These are phyloP conservation scores for Bostrychus sinensis DNA, from an alignment of 2,113 vertebrate species.

Conservation along the genomic window DNA sequence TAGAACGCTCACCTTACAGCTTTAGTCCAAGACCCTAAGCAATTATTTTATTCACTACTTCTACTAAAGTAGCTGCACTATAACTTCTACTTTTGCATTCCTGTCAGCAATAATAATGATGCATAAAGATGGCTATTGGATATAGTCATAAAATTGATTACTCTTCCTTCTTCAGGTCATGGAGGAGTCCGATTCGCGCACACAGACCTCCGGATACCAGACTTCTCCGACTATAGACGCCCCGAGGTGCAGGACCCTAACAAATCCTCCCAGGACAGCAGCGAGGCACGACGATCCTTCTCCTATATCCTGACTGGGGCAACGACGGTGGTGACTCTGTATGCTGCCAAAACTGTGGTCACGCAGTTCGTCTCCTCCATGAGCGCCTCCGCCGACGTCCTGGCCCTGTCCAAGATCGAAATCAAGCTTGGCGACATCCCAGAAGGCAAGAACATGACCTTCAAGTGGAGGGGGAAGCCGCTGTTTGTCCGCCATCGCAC, in stretches of 20 bases:
- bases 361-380: constrained; percentile 89
- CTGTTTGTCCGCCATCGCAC: constrained; percentile 92
- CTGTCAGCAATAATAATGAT: too few relatives aligned
- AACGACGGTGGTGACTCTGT: constrained; percentile 77
- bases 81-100: too few relatives aligned
- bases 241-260: constrained; percentile 77
- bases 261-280: constrained; percentile 83
- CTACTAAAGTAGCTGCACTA: too few relatives aligned
- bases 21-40: too few relatives aligned
- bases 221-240: constrained; percentile 89
- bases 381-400: constrained; percentile 91
- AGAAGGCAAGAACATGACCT: constrained; percentile 93
- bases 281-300: constrained; percentile 83
- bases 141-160: too few relatives aligned
- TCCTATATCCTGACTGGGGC: constrained; percentile 90
- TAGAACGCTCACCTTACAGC: too few relatives aligned
- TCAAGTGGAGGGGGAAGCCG: constrained; percentile 93
- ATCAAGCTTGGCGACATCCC: constrained; percentile 90
- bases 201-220: constrained; percentile 86
- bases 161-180: constrained; percentile 65
- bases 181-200: constrained; percentile 84
- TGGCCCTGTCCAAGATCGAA: constrained; percentile 91
- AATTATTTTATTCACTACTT: too few relatives aligned
- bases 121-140: too few relatives aligned
- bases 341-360: constrained; percentile 86